These are phyloP conservation scores for Recurvirostra avosetta DNA, from an alignment of 2,113 vertebrate genomes.

Conservation along the genomic window DNA sequence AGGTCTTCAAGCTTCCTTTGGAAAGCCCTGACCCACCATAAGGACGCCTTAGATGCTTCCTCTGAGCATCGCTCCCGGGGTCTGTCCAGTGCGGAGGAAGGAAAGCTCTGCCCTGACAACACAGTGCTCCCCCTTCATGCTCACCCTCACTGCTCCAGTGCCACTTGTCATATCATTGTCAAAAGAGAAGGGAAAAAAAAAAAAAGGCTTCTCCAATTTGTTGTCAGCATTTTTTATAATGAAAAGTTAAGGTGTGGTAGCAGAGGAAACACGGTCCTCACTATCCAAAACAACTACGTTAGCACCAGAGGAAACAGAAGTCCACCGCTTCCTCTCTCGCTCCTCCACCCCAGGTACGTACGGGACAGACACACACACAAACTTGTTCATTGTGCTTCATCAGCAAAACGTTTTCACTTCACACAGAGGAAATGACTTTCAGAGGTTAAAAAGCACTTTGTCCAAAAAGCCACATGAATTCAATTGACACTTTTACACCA, in stretches of 20 bases:
- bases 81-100: background rate
- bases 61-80: background rate
- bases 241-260: slow-evolving; percentile 28
- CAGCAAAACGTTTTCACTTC: background rate
- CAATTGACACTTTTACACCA: background rate
- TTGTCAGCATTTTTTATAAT: background rate
- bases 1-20: background rate
- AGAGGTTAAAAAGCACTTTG: background rate
- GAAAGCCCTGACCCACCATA: background rate
- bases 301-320: slow-evolving; percentile 44
- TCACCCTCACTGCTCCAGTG: background rate
- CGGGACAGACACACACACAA: fast-evolving
- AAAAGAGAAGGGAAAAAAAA: background rate
- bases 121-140: background rate
- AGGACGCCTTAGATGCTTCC: background rate
- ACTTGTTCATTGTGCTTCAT: background rate
- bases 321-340: background rate
- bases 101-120: background rate
- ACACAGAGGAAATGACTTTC: background rate
- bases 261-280: slow-evolving; percentile 46
- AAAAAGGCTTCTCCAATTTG: background rate
- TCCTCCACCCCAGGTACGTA: background rate
- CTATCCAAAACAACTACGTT: background rate
- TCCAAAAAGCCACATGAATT: background rate
- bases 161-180: background rate